These are phyloP conservation scores for Thunnus thynnus DNA, from an alignment of 2,113 vertebrate species.

Conservation along the genomic window DNA sequence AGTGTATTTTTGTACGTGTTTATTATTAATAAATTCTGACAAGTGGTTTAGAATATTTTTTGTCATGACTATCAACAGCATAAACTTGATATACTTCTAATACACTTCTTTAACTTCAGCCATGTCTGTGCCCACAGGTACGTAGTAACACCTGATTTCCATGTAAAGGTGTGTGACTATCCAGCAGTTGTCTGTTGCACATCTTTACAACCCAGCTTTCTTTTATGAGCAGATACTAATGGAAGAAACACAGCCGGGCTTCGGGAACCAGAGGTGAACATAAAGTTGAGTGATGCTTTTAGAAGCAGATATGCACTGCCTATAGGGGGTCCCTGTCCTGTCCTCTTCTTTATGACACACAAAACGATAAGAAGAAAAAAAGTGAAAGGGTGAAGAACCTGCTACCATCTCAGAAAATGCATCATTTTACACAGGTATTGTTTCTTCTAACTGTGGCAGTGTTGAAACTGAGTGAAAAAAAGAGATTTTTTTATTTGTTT, in stretches of 20 bases:
- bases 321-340: constrained; percentile 70
- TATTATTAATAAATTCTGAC: constrained; percentile 45
- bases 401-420: constrained; percentile 11
- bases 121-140: constrained; percentile 28
- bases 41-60: background rate
- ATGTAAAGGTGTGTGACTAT: constrained; percentile 48
- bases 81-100: background rate
- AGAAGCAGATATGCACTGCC: constrained; percentile 80
- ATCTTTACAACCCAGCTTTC: constrained; percentile 77
- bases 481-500: background rate
- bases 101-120: background rate
- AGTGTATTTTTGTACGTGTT: background rate
- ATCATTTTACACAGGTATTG: constrained; percentile 6
- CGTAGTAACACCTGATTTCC: constrained; percentile 46
- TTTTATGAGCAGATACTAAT: constrained; percentile 86
- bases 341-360: constrained; percentile 59
- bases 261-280: constrained; percentile 82
- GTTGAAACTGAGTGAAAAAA: background rate
- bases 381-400: constrained; percentile 58
- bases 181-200: constrained; percentile 59
- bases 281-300: constrained; percentile 87
- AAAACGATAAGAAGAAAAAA: constrained; percentile 62
- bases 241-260: constrained; percentile 83
- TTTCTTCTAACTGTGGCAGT: background rate
- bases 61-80: constrained; percentile 16